phyloP scores from a whole-genome alignment of 2,797 vertebrate species.

The Erpetoichthys calabaricus region DNA sequence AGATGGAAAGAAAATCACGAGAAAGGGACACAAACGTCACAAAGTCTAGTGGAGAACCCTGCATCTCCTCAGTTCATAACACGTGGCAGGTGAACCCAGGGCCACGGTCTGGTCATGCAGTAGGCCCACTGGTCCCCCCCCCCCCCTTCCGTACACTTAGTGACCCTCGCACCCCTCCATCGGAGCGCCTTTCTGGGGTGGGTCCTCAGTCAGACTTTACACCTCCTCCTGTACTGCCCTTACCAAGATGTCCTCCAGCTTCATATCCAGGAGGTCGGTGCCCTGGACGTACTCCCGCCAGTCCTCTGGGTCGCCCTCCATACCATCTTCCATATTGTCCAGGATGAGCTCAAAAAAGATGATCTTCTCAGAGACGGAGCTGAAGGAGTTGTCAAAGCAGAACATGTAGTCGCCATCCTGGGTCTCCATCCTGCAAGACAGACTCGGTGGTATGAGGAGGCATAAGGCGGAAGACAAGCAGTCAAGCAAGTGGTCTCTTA shows the following conservation, averaged over 20 bases:
- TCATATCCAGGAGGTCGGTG: slow-evolving; percentile 86
- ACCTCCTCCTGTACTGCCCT: slow-evolving; percentile 18
- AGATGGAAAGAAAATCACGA: slow-evolving; percentile 26
- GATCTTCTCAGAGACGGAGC: slow-evolving; percentile 82
- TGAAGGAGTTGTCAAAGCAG: slow-evolving; percentile 97
- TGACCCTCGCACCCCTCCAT: too few species aligned
- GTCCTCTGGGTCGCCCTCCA: slow-evolving; percentile 57
- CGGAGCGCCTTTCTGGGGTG: too few species aligned
- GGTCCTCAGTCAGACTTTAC: too few species aligned
- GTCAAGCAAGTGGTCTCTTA: slow-evolving; percentile 40
- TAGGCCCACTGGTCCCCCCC: neutral
- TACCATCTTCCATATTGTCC: slow-evolving; percentile 77
- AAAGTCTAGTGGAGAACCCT: neutral
- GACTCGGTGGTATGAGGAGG: neutral
- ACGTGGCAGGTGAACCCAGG: neutral
- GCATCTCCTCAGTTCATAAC: neutral
- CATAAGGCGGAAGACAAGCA: too few species aligned
- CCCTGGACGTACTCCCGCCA: slow-evolving; percentile 88
- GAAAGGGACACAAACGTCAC: neutral
- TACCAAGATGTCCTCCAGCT: slow-evolving; percentile 93
- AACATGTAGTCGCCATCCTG: slow-evolving; percentile 95
- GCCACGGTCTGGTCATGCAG: too few species aligned
- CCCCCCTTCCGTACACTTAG: too few species aligned
- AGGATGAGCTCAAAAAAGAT: slow-evolving; percentile 96
- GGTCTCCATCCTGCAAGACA: slow-evolving; percentile 65